phyloP scores from a whole-genome alignment of 1,140 invertebrate genomes.

The Zophobas atratus region DNA sequence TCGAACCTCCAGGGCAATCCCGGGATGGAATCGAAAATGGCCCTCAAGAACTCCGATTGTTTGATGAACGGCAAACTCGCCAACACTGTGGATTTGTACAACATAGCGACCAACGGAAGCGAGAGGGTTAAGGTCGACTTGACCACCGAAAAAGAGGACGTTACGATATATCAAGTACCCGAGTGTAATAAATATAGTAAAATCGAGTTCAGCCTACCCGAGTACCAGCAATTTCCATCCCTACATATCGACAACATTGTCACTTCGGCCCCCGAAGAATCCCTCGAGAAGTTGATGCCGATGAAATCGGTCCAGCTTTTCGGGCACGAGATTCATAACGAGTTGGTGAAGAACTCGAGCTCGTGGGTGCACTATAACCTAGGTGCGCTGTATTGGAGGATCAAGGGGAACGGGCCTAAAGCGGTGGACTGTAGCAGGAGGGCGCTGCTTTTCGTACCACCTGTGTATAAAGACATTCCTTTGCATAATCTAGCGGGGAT shows the following conservation, averaged over 20 bases:
- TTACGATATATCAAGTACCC: slow-evolving; percentile 69
- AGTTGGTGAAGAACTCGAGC: slow-evolving; percentile 79
- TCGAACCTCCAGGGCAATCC: slow-evolving; percentile 73
- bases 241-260: slow-evolving; percentile 79
- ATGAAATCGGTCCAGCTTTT: slow-evolving; percentile 78
- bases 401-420: slow-evolving; percentile 82
- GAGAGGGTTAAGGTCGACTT: slow-evolving; percentile 64
- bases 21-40: slow-evolving; percentile 77
- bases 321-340: slow-evolving; percentile 77
- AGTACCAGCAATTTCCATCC: slow-evolving; percentile 85
- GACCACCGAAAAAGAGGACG: slow-evolving; percentile 54
- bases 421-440: slow-evolving; percentile 87
- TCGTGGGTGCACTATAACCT: slow-evolving; percentile 91
- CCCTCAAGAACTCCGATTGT: slow-evolving; percentile 79
- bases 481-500: slow-evolving; percentile 87
- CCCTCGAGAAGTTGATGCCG: slow-evolving; percentile 75
- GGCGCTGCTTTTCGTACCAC: slow-evolving; percentile 84
- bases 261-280: slow-evolving; percentile 76
- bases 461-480: slow-evolving; percentile 83
- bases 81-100: slow-evolving; percentile 80
- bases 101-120: slow-evolving; percentile 72
- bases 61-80: slow-evolving; percentile 75
- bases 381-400: slow-evolving; percentile 89
- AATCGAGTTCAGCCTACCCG: slow-evolving; percentile 83
- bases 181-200: slow-evolving; percentile 78